A percentile compares a stretch with the other conserved stretches of the same genome.
phyloP scores from a whole-genome alignment of 2,888 invertebrate genomes.

The Amblyjoppa fuscipennis region DNA sequence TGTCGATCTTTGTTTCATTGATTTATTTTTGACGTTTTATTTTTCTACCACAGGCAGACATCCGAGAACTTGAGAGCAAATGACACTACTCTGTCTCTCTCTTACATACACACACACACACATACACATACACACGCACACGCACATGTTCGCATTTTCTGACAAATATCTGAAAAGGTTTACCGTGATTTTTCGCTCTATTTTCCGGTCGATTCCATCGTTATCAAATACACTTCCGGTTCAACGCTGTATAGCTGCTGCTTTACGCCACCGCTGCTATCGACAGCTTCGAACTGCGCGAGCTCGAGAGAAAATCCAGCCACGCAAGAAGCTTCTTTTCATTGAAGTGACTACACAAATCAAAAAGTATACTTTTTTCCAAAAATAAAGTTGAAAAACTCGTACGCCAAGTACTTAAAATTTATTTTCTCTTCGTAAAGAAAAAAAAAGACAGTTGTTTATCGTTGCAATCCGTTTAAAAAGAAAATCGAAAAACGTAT shows the following conservation, averaged over 20 bases:
- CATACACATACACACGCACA: too few species aligned
- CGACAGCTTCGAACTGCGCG: constrained; percentile 41
- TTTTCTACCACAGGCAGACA: background rate
- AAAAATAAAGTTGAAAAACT: too few species aligned
- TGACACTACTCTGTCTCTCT: background rate
- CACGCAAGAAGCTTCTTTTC: constrained; percentile 45
- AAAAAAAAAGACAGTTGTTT: too few species aligned
- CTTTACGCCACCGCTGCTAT: constrained; percentile 45
- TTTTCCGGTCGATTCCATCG: constrained; percentile 17
- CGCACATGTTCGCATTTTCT: background rate
- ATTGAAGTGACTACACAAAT: constrained; percentile 13
- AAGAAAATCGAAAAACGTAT: too few species aligned
- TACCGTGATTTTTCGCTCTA: constrained; percentile 20
- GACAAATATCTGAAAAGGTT: constrained; percentile 19
- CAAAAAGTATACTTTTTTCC: too few species aligned
- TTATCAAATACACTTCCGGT: constrained; percentile 45
- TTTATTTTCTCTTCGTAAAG: too few species aligned
- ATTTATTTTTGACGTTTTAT: background rate
- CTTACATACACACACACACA: too few species aligned
- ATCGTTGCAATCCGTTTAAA: too few species aligned
- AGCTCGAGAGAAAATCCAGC: constrained; percentile 38
- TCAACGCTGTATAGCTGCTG: constrained; percentile 8
- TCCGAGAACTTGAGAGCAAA: background rate
- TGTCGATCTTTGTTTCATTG: background rate
- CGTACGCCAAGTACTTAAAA: too few species aligned